These are phyloP conservation scores for Xenopus petersii DNA, from an alignment of 2,797 vertebrate genomes.

Conservation along the genomic window DNA sequence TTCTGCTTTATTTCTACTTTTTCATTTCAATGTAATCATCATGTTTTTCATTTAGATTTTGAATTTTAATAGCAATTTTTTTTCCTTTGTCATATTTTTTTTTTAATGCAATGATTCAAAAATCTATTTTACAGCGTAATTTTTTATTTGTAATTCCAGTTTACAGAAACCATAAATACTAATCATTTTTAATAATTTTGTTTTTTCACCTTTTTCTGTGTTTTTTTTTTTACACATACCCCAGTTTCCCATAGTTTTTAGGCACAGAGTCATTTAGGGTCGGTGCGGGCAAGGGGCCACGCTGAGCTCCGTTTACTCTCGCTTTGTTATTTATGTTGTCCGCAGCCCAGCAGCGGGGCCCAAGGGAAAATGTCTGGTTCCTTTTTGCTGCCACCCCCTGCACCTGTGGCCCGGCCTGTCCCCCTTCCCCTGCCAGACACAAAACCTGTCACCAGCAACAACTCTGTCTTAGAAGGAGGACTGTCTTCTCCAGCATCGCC, in stretches of 20 bases:
- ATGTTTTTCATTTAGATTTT: too few species aligned
- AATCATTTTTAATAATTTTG: neutral
- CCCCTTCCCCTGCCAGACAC: constrained; percentile 95
- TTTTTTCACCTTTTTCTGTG: neutral
- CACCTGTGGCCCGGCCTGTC: constrained; percentile 95
- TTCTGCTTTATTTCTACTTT: neutral
- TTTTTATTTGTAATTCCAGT: neutral
- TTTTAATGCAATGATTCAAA: too few species aligned
- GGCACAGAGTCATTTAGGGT: constrained; percentile 58
- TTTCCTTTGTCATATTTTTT: too few species aligned
- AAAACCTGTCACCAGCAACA: constrained; percentile 77
- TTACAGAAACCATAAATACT: neutral
- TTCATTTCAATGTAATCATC: too few species aligned
- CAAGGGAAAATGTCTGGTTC: constrained; percentile 95
- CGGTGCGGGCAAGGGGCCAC: constrained; percentile 64
- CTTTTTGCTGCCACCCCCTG: constrained; percentile 94
- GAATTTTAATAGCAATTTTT: too few species aligned
- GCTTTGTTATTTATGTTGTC: constrained; percentile 82
- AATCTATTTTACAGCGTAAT: neutral
- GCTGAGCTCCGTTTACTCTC: constrained; percentile 67
- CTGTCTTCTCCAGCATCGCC: constrained; percentile 88
- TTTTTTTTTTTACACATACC: constrained; percentile 26
- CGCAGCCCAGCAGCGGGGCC: constrained; percentile 93
- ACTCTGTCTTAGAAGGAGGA: constrained; percentile 74
- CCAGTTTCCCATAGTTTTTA: constrained; percentile 46